These are phyloP conservation scores for Siniperca scherzeri DNA, from an alignment of 2,797 vertebrate genomes.

Conservation along the genomic window DNA sequence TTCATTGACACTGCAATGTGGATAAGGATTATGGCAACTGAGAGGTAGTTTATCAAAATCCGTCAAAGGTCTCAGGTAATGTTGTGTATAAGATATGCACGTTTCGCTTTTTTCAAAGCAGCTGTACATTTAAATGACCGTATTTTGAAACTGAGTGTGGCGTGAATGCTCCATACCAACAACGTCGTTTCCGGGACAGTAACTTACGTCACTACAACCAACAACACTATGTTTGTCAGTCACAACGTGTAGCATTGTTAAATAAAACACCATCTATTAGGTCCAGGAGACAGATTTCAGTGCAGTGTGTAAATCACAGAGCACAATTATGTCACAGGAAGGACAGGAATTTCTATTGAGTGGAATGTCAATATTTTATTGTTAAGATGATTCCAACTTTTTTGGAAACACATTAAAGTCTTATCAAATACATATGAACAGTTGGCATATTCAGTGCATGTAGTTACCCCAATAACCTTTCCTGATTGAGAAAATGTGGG, in stretches of 20 bases:
- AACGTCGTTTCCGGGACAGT: neutral
- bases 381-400: slow-evolving; percentile 68
- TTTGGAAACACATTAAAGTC: slow-evolving; percentile 58
- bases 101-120: neutral
- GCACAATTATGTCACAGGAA: slow-evolving; percentile 7
- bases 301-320: neutral
- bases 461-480: slow-evolving; percentile 58
- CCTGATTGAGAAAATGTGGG: slow-evolving; percentile 47
- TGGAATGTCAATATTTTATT: slow-evolving; percentile 87
- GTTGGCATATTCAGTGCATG: slow-evolving; percentile 79
- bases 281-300: neutral
- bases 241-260: neutral
- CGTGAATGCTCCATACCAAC: neutral
- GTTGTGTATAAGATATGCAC: no score
- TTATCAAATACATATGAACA: slow-evolving; percentile 64
- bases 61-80: neutral
- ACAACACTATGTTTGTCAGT: neutral
- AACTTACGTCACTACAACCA: neutral
- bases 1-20: neutral
- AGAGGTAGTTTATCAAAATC: neutral
- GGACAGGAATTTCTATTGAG: slow-evolving; percentile 3
- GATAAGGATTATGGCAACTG: neutral
- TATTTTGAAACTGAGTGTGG: neutral
- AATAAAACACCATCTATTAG: no score
- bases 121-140: neutral